Conservation (phyloP, 2,113 vertebrate species). For the Rhipidura dahli region DNA sequence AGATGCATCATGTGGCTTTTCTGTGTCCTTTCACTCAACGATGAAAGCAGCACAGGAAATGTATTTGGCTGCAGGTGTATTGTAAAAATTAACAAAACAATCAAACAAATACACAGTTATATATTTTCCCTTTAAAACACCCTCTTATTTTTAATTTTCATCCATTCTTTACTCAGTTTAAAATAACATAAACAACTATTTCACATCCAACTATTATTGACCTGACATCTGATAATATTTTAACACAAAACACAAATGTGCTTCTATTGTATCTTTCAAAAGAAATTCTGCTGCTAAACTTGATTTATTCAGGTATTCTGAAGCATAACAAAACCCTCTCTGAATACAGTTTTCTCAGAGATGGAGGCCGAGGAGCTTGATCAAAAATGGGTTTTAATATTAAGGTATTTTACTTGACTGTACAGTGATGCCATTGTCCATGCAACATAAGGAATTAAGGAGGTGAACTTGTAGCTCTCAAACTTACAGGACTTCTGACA, state of each 20-base stretch:
- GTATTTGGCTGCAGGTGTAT: not conserved
- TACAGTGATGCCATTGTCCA: slow-evolving; percentile 41
- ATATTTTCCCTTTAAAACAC: slow-evolving; percentile 31
- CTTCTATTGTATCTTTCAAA: slow-evolving; percentile 46
- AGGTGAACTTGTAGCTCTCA: slow-evolving; percentile 51
- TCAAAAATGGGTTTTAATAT: slow-evolving; percentile 2
- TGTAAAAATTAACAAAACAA: slow-evolving; percentile 49
- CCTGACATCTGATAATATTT: slow-evolving; percentile 68
- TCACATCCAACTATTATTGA: slow-evolving; percentile 62
- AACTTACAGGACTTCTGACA: slow-evolving; percentile 21
- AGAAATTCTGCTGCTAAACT: slow-evolving; percentile 31
- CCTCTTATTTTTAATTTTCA: slow-evolving; percentile 64
- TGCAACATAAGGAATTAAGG: slow-evolving; percentile 33
- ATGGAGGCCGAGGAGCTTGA: not conserved
- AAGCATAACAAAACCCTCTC: not conserved
- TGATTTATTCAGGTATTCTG: slow-evolving; percentile 31
- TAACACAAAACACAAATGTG: slow-evolving; percentile 52
- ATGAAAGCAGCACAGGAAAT: slow-evolving; percentile 4
- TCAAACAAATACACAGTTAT: slow-evolving; percentile 12
- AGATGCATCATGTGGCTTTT: not conserved
- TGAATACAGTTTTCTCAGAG: slow-evolving; percentile 11
- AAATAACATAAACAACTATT: slow-evolving; percentile 64
- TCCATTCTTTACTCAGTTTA: slow-evolving; percentile 58
- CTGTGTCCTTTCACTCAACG: slow-evolving; percentile 16
- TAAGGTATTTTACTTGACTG: slow-evolving; percentile 1